These are phyloP conservation scores for Axinella damicornis DNA, from an alignment of 37 sponge, comb jelly and placozoan genomes.

Conservation along the genomic window DNA sequence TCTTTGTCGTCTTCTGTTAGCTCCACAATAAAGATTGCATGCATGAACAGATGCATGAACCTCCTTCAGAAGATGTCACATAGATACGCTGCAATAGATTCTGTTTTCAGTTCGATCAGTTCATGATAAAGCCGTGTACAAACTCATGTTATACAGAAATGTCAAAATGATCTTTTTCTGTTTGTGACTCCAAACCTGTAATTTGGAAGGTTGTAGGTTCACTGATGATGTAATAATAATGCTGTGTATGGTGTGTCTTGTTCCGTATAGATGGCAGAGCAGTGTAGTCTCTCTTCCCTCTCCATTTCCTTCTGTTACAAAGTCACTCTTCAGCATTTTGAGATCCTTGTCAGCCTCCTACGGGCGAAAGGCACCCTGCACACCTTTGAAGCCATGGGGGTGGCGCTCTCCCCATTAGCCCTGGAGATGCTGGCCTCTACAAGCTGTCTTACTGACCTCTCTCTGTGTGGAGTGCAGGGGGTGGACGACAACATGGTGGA, in stretches of 20 bases:
- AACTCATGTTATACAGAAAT: too few species aligned
- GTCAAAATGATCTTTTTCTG: too few species aligned
- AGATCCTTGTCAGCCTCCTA: slow-evolving; percentile 40
- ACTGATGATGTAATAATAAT: neutral
- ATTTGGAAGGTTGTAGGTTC: neutral
- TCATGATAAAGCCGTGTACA: too few species aligned
- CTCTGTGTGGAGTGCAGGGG: slow-evolving; percentile 57
- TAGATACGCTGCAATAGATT: too few species aligned
- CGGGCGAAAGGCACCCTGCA: slow-evolving; percentile 42
- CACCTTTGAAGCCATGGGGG: slow-evolving; percentile 44
- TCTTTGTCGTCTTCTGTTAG: too few species aligned
- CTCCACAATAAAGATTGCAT: too few species aligned
- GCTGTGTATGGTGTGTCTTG: neutral
- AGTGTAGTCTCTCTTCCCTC: slow-evolving; percentile 39
- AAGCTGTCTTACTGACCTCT: slow-evolving; percentile 48
- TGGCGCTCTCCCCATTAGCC: slow-evolving; percentile 15
- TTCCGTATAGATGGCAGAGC: slow-evolving; percentile 61
- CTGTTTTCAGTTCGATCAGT: too few species aligned
- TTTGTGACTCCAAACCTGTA: too few species aligned
- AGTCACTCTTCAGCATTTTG: slow-evolving; percentile 27
- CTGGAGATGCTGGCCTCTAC: slow-evolving; percentile 45
- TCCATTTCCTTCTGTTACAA: slow-evolving; percentile 74
- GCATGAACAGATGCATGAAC: too few species aligned
- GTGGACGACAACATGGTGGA: slow-evolving; percentile 47
- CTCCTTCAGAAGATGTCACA: too few species aligned